Conservation (phyloP, 2,797 vertebrate species). For the Antrozous pallidus region DNA sequence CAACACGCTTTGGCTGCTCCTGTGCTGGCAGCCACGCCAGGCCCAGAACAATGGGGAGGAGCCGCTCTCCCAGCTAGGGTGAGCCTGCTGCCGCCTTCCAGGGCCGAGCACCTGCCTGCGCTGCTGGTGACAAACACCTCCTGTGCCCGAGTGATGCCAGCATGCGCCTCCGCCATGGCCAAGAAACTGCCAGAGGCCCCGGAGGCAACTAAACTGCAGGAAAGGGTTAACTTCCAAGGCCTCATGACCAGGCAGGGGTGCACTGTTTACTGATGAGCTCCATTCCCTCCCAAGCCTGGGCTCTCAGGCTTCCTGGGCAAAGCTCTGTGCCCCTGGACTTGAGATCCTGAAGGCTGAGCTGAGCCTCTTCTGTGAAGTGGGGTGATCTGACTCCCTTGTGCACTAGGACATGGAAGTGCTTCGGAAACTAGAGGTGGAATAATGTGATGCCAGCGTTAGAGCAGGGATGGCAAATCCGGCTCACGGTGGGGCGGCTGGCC, state of each 20-base stretch:
- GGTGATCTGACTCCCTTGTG: background rate
- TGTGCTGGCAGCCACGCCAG: background rate
- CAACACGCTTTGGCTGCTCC: background rate
- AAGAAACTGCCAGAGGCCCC: slow-evolving; percentile 5
- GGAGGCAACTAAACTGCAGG: slow-evolving; percentile 18
- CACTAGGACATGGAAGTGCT: background rate
- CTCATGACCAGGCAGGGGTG: background rate
- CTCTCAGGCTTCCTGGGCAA: background rate
- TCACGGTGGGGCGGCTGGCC: background rate
- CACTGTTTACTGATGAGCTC: background rate
- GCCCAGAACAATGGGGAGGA: slow-evolving; percentile 54
- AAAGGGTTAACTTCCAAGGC: background rate
- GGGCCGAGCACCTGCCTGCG: slow-evolving; percentile 39
- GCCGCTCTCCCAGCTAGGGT: background rate
- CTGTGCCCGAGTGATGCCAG: background rate
- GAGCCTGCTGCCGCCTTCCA: background rate
- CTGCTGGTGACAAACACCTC: slow-evolving; percentile 30
- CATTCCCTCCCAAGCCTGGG: background rate
- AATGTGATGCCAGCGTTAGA: accelerated
- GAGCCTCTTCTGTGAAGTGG: background rate
- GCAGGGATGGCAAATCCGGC: background rate
- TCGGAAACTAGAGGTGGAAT: background rate
- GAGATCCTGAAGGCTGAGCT: background rate
- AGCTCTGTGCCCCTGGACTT: background rate
- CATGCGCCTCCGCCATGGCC: background rate